Conservation (phyloP, 2,797 vertebrate species). For the Chelonia mydas region DNA sequence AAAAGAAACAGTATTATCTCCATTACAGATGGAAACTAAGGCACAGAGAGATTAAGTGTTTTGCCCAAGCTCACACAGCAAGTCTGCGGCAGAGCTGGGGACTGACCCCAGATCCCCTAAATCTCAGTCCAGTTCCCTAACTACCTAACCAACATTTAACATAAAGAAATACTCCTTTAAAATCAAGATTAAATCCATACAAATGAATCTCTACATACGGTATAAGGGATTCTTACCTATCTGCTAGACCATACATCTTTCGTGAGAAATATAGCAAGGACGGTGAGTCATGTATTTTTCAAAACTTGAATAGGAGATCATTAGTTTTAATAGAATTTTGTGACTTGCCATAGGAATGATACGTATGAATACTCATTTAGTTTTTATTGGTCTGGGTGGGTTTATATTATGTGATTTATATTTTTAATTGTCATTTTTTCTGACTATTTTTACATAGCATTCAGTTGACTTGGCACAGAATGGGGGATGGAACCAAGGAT, state of each 20-base stretch:
- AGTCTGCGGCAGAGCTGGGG: fast-evolving
- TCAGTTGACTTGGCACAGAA: not conserved
- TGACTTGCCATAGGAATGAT: not conserved
- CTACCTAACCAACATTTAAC: not conserved
- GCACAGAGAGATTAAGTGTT: fast-evolving
- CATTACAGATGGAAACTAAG: fast-evolving
- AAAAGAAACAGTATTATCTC: fast-evolving
- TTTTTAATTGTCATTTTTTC: not conserved
- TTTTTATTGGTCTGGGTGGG: not conserved
- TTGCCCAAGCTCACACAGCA: fast-evolving
- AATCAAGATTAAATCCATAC: not conserved
- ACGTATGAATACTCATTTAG: not conserved
- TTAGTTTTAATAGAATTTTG: not conserved
- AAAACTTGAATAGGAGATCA: not conserved
- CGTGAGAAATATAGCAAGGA: not conserved
- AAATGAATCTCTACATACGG: not conserved
- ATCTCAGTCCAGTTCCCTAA: not conserved
- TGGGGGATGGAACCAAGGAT: not conserved
- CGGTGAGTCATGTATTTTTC: not conserved
- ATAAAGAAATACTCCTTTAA: not conserved
- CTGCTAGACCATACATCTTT: not conserved
- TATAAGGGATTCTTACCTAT: not conserved
- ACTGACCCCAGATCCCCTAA: not conserved
- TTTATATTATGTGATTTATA: not conserved
- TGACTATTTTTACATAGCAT: not conserved